phyloP scores from a whole-genome alignment of 35 echinoderm and acorn worm genomes.

The Heliocidaris erythrogramma region DNA sequence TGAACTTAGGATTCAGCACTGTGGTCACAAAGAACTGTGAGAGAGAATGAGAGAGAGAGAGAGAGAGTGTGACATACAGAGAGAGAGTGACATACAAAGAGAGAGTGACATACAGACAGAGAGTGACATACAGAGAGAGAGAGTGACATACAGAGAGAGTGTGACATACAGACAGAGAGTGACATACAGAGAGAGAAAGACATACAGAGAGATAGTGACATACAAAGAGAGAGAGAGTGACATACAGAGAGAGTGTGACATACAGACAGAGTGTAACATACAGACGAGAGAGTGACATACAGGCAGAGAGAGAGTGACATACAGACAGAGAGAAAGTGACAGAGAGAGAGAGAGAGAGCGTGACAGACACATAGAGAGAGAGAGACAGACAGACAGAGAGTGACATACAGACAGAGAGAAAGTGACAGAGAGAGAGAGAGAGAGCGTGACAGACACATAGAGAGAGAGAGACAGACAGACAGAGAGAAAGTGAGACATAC shows the following conservation, averaged over 20 bases:
- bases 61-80: neutral
- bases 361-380: too few species aligned
- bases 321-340: slow-evolving; percentile 1
- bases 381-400: neutral
- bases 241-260: too few species aligned
- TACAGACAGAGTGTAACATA: too few species aligned
- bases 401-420: too few species aligned
- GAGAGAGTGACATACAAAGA: neutral
- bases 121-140: neutral
- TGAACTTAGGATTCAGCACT: slow-evolving; percentile 64
- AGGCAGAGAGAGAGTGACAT: too few species aligned
- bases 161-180: neutral
- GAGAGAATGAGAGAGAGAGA: neutral
- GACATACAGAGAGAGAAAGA: too few species aligned
- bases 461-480: neutral
- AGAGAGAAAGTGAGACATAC: too few species aligned
- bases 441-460: too few species aligned
- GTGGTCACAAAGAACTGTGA: slow-evolving; percentile 62
- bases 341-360: neutral
- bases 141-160: too few species aligned
- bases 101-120: too few species aligned
- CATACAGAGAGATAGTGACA: too few species aligned
- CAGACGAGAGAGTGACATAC: too few species aligned
- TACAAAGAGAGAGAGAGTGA: neutral
- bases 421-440: neutral